Conservation (phyloP, 2,797 vertebrate species). For the Oceanodroma leucorhoa region DNA sequence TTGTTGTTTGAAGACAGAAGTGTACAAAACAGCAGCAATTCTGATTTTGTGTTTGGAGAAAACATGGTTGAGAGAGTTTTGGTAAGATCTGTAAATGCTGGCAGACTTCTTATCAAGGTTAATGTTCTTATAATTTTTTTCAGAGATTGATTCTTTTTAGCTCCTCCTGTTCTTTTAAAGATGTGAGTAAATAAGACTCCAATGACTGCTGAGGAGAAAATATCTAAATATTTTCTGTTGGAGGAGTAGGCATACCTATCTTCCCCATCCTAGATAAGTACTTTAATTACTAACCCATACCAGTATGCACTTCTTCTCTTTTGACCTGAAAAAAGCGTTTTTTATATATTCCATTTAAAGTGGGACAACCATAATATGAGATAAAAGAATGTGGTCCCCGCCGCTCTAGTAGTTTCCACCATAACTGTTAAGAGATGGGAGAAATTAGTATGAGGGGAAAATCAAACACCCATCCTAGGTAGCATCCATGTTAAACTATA, state of each 20-base stretch:
- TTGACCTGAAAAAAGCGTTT: background rate
- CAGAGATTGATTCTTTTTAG: background rate
- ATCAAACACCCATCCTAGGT: background rate
- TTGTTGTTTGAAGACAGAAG: constrained; percentile 36
- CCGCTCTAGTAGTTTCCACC: background rate
- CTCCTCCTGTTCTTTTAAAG: background rate
- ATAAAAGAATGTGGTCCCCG: background rate
- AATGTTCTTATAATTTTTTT: background rate
- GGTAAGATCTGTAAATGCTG: constrained; percentile 65
- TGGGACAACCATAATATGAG: background rate
- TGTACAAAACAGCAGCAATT: constrained; percentile 31
- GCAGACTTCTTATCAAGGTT: background rate
- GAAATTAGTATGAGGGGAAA: background rate
- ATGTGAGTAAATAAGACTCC: background rate
- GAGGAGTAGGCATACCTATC: background rate
- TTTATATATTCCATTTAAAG: background rate
- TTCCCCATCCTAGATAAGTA: background rate
- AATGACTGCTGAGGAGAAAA: background rate
- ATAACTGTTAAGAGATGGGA: background rate
- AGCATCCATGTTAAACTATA: background rate
- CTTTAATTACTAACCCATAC: background rate
- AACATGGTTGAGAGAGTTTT: constrained; percentile 85
- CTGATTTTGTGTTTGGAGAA: constrained; percentile 84
- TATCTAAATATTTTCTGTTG: background rate
- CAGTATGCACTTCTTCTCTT: background rate